phyloP scores from a whole-genome alignment of 2,797 vertebrate species.

The Chiloscyllium punctatum region DNA sequence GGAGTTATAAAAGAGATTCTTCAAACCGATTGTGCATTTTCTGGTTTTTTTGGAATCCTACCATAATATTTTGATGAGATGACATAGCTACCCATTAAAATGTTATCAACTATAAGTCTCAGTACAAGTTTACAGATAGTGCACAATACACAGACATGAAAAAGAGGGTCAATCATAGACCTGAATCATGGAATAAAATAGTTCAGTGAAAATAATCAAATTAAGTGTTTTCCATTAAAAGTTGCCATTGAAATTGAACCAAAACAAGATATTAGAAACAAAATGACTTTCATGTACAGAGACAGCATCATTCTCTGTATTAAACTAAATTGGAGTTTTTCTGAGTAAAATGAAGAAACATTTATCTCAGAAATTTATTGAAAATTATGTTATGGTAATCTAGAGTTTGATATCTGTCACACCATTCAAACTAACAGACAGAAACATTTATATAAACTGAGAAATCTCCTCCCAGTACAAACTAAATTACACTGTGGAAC shows the following conservation, averaged over 20 bases:
- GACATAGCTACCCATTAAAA: neutral
- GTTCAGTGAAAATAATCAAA: neutral
- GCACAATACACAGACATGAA: neutral
- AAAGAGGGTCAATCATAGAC: neutral
- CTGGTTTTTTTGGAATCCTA: neutral
- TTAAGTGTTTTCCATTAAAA: neutral
- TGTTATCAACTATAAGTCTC: neutral
- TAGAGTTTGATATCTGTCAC: neutral
- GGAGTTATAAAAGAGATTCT: neutral
- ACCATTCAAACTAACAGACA: neutral
- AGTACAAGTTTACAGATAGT: neutral
- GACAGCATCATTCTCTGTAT: neutral
- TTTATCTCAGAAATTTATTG: neutral
- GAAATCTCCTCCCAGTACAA: neutral
- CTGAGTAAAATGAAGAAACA: constrained; percentile 14
- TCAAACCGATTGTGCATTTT: neutral
- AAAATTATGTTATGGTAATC: neutral
- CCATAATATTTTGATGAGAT: neutral
- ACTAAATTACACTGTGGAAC: neutral
- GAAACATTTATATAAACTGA: neutral
- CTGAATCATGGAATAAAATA: neutral
- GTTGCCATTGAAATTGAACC: neutral
- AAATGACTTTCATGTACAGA: neutral
- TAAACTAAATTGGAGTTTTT: neutral
- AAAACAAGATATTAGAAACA: constrained; percentile 15